phyloP scores from a whole-genome alignment of 2,888 invertebrate genomes.

The Ischnus inquisitorius region DNA sequence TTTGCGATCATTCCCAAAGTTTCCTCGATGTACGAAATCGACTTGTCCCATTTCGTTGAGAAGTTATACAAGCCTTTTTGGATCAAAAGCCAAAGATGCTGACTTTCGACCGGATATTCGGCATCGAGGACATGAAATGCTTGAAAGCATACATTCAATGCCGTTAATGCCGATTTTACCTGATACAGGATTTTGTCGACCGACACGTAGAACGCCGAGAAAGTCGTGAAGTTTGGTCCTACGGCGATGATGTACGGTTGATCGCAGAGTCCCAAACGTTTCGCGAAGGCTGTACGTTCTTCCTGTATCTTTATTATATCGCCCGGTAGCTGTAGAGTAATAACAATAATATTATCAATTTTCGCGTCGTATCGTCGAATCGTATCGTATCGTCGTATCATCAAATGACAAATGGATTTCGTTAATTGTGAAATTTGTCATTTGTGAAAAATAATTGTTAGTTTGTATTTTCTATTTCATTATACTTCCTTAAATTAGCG shows the following conservation, averaged over 20 bases:
- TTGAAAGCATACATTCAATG: conserved; percentile 61
- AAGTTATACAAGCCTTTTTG: conserved; percentile 57
- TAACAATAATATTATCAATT: too few relatives aligned
- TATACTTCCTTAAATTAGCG: too few relatives aligned
- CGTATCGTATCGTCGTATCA: too few relatives aligned
- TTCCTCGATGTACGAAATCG: conserved; percentile 53
- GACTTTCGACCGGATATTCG: conserved; percentile 57
- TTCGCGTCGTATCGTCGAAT: too few relatives aligned
- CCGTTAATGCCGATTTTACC: conserved; percentile 43
- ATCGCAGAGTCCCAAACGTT: not conserved
- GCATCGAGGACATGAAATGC: conserved; percentile 58
- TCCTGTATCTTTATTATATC: conserved; percentile 21
- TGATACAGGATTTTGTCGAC: conserved; percentile 47
- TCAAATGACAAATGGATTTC: too few relatives aligned
- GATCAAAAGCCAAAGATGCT: conserved; percentile 61
- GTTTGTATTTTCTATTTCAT: too few relatives aligned
- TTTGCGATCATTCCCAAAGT: conserved; percentile 14
- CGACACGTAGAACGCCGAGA: conserved; percentile 28
- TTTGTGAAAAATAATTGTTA: not conserved
- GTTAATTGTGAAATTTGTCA: too few relatives aligned
- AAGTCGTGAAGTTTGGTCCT: not conserved
- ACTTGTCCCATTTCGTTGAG: conserved; percentile 61
- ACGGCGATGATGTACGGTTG: conserved; percentile 38
- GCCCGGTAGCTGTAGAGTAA: conserved; percentile 2
- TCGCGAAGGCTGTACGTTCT: not conserved